Conservation (phyloP, 2,888 invertebrate species). For the Andrena haemorrhoa region DNA sequence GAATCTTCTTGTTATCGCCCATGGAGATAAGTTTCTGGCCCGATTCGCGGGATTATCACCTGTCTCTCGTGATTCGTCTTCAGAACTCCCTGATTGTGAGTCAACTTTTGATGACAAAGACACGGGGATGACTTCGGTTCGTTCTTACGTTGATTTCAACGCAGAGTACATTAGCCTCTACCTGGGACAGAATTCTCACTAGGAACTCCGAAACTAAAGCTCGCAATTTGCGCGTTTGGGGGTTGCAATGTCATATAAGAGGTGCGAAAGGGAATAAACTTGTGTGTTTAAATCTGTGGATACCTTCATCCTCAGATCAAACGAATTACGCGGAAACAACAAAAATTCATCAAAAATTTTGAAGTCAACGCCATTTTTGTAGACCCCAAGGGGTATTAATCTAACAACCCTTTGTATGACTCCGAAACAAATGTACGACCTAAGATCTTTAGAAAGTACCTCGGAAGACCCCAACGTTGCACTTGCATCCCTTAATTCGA, state of each 20-base stretch:
- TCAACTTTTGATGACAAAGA: conserved; percentile 3
- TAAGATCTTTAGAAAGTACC: too few relatives aligned
- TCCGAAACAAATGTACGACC: too few relatives aligned
- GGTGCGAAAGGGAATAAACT: too few relatives aligned
- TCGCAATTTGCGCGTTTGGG: not conserved
- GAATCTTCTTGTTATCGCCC: conserved; percentile 37
- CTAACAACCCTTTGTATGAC: too few relatives aligned
- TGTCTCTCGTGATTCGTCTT: conserved; percentile 9
- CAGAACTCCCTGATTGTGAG: conserved; percentile 8
- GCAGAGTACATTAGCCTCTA: not conserved
- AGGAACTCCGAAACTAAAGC: not conserved
- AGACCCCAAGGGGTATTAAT: too few relatives aligned
- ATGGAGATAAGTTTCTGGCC: conserved; percentile 4
- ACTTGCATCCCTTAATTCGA: too few relatives aligned
- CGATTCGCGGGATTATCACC: conserved; percentile 13
- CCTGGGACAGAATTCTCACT: not conserved
- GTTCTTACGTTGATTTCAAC: conserved; percentile 11
- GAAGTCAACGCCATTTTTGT: too few relatives aligned
- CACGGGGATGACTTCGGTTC: conserved; percentile 2
- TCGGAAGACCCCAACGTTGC: too few relatives aligned
- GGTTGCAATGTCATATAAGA: not conserved
- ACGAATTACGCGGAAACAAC: too few relatives aligned
- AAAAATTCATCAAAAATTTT: too few relatives aligned
- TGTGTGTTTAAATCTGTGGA: too few relatives aligned
- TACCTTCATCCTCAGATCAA: too few relatives aligned